These are phyloP conservation scores for Trachops cirrhosus DNA, from an alignment of 2,797 vertebrate genomes.

Conservation along the genomic window DNA sequence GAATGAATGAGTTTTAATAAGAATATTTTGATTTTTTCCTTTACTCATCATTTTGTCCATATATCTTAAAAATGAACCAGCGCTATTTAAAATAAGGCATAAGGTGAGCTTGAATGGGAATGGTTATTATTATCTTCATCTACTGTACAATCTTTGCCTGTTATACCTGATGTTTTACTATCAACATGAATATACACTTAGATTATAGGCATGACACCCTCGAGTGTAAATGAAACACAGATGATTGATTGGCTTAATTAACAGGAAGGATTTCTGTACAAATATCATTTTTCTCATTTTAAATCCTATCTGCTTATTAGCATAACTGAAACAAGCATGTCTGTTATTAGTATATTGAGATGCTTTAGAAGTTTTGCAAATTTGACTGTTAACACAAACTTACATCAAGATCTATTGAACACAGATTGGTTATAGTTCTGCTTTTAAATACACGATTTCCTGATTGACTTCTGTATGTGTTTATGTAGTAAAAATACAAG, in stretches of 20 bases:
- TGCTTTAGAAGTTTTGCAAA: slow-evolving; percentile 49
- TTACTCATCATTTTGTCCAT: slow-evolving; percentile 33
- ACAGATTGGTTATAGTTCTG: slow-evolving; percentile 6
- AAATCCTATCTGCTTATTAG: slow-evolving; percentile 77
- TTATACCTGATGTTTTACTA: slow-evolving; percentile 15
- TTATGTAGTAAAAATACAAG: slow-evolving; percentile 18
- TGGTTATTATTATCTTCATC: background rate
- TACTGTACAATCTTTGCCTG: background rate
- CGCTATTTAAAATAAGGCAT: background rate
- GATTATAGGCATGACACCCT: slow-evolving; percentile 13
- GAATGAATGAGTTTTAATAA: slow-evolving; percentile 15
- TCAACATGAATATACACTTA: slow-evolving; percentile 42
- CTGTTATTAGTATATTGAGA: slow-evolving; percentile 50
- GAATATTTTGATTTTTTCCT: slow-evolving; percentile 2
- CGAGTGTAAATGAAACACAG: slow-evolving; percentile 41
- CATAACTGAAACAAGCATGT: slow-evolving; percentile 66
- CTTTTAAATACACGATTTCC: background rate
- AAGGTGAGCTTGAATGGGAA: background rate
- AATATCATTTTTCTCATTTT: slow-evolving; percentile 76
- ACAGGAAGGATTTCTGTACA: slow-evolving; percentile 73
- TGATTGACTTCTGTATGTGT: background rate
- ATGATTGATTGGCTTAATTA: slow-evolving; percentile 76
- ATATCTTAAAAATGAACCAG: background rate
- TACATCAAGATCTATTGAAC: background rate
- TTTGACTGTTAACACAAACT: background rate